A percentile compares a stretch with the other conserved stretches of the same genome.
Conservation (phyloP, 2,113 vertebrate species). For the Nesogale talazaci region DNA sequence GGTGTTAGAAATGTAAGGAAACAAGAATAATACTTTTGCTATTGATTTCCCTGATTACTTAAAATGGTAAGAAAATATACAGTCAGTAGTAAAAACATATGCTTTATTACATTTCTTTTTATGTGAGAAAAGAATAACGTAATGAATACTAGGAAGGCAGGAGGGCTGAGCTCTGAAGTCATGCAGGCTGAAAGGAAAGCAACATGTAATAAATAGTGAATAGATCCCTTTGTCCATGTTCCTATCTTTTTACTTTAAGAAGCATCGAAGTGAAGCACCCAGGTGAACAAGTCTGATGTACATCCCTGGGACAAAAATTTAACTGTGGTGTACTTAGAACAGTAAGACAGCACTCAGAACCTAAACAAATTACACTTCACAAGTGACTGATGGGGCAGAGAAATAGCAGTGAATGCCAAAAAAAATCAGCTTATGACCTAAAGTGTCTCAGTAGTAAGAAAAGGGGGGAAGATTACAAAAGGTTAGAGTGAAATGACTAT, state of each 20-base stretch:
- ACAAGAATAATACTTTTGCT: too few relatives aligned
- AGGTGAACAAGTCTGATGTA: slow-evolving; percentile 15
- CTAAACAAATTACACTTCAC: slow-evolving; percentile 19
- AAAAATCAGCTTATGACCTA: not conserved
- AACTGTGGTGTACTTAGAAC: too few relatives aligned
- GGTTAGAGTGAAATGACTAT: not conserved
- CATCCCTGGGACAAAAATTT: not conserved
- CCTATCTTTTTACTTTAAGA: slow-evolving; percentile 21
- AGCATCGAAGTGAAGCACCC: not conserved
- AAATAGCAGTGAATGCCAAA: slow-evolving; percentile 26
- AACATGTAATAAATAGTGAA: not conserved
- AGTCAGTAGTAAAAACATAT: not conserved
- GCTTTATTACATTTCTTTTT: not conserved
- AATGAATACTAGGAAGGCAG: not conserved
- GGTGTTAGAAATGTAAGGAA: too few relatives aligned
- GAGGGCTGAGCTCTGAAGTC: slow-evolving; percentile 12
- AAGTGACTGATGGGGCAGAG: not conserved
- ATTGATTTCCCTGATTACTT: too few relatives aligned
- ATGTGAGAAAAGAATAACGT: not conserved
- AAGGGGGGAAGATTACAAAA: not conserved
- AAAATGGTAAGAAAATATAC: too few relatives aligned
- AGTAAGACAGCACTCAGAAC: not conserved
- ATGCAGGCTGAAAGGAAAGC: slow-evolving; percentile 9
- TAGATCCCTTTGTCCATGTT: not conserved
- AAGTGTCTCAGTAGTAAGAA: not conserved